Evolutionary conservation across 1,140 invertebrate species (phyloP).

Genomic region (Sesamia nonagrioides): DNA sequence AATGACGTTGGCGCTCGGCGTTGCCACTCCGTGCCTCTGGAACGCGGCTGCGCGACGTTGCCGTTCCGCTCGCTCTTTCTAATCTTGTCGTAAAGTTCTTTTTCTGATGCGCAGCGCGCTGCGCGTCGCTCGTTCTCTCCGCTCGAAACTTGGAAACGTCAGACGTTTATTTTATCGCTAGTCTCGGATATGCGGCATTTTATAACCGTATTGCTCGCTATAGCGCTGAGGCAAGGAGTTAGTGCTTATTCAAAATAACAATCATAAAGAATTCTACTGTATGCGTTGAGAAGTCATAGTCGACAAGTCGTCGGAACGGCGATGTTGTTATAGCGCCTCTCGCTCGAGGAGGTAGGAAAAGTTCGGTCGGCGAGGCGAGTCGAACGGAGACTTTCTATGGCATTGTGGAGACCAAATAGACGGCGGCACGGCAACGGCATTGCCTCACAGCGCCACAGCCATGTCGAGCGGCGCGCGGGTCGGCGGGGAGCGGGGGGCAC

Average conservation of each 20-base stretch:
- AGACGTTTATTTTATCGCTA: constrained; percentile 83
- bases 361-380: constrained; percentile 80
- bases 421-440: constrained; percentile 82
- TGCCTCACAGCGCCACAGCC: constrained; percentile 81
- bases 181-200: constrained; percentile 78
- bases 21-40: constrained; percentile 80
- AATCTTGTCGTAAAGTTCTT: constrained; percentile 88
- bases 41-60: constrained; percentile 84
- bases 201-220: constrained; percentile 71
- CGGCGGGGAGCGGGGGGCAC: constrained; percentile 58
- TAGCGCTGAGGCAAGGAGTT: constrained; percentile 62
- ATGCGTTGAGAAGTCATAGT: constrained; percentile 54
- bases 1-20: constrained; percentile 82
- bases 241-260: constrained; percentile 74
- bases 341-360: constrained; percentile 79
- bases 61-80: constrained; percentile 85
- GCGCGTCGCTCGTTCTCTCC: constrained; percentile 82
- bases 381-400: constrained; percentile 85
- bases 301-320: constrained; percentile 54
- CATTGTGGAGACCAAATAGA: constrained; percentile 84
- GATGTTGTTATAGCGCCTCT: constrained; percentile 67
- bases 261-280: constrained; percentile 67
- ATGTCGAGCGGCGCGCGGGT: constrained; percentile 71
- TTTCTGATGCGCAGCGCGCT: constrained; percentile 86
- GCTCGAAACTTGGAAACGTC: constrained; percentile 84